Conservation (phyloP, 2,113 vertebrate species). For the Hyperoodon ampullatus region DNA sequence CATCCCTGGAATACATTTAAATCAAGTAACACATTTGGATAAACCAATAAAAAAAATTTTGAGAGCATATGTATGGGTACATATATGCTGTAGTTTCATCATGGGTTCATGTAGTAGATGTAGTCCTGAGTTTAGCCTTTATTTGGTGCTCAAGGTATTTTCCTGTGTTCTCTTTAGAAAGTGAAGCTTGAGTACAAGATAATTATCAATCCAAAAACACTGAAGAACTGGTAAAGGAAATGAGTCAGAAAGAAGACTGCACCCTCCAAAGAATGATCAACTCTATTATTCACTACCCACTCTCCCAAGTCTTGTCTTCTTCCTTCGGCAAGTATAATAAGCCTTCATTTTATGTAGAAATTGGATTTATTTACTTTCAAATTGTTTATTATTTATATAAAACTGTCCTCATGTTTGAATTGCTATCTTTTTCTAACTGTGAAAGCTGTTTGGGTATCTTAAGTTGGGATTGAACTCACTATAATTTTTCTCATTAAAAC, state of each 20-base stretch:
- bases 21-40: not conserved
- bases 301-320: not conserved
- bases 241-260: not conserved
- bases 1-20: not conserved
- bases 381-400: not conserved
- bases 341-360: not conserved
- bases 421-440: conserved; percentile 28
- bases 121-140: not conserved
- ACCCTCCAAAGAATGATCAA: not conserved
- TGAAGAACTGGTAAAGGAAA: not conserved
- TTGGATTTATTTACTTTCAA: not conserved
- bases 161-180: not conserved
- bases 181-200: not conserved
- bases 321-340: not conserved
- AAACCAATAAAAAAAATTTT: not conserved
- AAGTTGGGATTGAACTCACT: not conserved
- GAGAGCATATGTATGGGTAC: not conserved
- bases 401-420: conserved; percentile 21
- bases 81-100: not conserved
- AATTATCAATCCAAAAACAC: not conserved
- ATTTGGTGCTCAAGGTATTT: not conserved
- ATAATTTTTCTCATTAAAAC: conserved; percentile 31
- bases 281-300: not conserved
- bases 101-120: not conserved
- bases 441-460: not conserved